These are phyloP conservation scores for Latrodectus elegans DNA, from an alignment of 2,888 invertebrate species.

Conservation along the genomic window DNA sequence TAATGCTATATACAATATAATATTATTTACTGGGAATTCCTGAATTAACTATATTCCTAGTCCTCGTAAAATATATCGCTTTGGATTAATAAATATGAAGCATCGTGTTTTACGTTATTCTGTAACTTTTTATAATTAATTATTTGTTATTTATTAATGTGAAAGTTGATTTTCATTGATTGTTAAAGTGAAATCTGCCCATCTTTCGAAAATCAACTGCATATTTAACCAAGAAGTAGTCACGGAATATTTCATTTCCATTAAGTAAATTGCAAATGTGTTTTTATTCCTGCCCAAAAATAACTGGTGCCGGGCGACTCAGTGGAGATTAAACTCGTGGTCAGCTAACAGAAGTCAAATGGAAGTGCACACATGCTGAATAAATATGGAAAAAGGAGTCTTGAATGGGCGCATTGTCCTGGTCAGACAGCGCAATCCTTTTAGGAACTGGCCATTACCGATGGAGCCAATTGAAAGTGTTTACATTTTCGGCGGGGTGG, in stretches of 20 bases:
- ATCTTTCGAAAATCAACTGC: no score
- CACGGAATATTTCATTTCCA: neutral
- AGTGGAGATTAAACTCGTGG: neutral
- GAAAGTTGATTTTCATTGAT: no score
- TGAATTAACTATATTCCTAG: no score
- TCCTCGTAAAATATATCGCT: no score
- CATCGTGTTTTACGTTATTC: no score
- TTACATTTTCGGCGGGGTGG: neutral
- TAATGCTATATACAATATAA: no score
- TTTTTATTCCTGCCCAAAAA: neutral
- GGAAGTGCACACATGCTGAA: neutral
- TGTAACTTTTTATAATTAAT: no score
- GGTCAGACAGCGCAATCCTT: neutral
- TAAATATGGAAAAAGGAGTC: neutral
- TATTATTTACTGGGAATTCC: no score
- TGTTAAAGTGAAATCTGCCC: no score
- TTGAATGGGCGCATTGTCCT: neutral
- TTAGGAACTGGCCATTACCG: conserved; percentile 3
- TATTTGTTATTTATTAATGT: no score
- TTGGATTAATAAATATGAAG: no score
- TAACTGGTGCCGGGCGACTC: neutral
- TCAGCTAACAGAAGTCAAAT: neutral
- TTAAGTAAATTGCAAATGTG: neutral
- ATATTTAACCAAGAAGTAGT: neutral
- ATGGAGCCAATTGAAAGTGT: neutral